These are phyloP conservation scores for Syngnathus typhle DNA, from an alignment of 2,113 vertebrate genomes.

Conservation along the genomic window DNA sequence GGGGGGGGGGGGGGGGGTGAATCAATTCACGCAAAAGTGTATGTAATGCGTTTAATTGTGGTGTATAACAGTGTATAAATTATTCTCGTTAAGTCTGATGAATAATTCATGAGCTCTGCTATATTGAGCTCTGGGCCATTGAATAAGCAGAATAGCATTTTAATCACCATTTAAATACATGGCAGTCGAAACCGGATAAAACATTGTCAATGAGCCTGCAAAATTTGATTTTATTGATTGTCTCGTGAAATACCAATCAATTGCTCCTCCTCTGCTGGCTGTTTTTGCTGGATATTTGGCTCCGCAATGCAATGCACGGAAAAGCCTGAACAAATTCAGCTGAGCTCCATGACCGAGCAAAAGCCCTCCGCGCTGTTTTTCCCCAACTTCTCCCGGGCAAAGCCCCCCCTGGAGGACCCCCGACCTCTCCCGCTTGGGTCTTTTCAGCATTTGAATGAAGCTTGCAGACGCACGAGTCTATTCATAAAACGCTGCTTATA, in stretches of 20 bases:
- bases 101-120: slow-evolving; percentile 33
- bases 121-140: slow-evolving; percentile 7
- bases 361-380: slow-evolving; percentile 58
- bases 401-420: not conserved
- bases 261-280: slow-evolving; percentile 32
- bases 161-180: not conserved
- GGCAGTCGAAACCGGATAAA: not conserved
- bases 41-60: slow-evolving; percentile 6
- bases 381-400: slow-evolving; percentile 30
- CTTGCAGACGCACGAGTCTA: not conserved
- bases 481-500: not conserved
- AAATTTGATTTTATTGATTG: not conserved
- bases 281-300: not conserved
- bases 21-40: not conserved
- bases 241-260: not conserved
- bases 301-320: slow-evolving; percentile 25
- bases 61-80: slow-evolving; percentile 3
- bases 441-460: slow-evolving; percentile 1
- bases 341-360: slow-evolving; percentile 64
- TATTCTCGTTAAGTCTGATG: slow-evolving; percentile 6
- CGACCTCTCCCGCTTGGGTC: not conserved
- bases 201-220: not conserved
- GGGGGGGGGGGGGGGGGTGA: too few species aligned
- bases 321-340: slow-evolving; percentile 61
- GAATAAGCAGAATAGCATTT: not conserved